phyloP scores from a whole-genome alignment of 2,797 vertebrate species.

The Parauchenoglanis ngamensis region DNA sequence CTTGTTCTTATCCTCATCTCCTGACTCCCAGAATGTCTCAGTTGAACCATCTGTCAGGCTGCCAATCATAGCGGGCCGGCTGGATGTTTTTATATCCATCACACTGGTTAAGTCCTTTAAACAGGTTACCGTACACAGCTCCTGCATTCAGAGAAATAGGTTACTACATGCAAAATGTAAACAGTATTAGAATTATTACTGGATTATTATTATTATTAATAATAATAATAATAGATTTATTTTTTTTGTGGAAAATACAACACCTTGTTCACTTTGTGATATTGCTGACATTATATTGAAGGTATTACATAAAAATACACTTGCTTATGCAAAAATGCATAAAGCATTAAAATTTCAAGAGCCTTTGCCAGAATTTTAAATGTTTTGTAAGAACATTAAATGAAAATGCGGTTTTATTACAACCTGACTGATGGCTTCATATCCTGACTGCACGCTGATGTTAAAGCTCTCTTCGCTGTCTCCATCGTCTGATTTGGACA shows the following conservation, averaged over 20 bases:
- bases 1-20: slow-evolving; percentile 99
- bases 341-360: background rate
- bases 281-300: background rate
- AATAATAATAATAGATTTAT: background rate
- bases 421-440: slow-evolving; percentile 95
- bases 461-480: slow-evolving; percentile 99
- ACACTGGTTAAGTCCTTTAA: slow-evolving; percentile 96
- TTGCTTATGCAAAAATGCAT: background rate
- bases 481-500: slow-evolving; percentile 98
- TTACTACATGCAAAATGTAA: slow-evolving; percentile 13
- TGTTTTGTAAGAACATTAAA: background rate
- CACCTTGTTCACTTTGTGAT: background rate
- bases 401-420: background rate
- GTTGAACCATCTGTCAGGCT: slow-evolving; percentile 98
- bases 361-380: too few species aligned
- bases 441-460: slow-evolving; percentile 96
- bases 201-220: background rate
- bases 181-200: background rate
- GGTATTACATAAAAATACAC: background rate
- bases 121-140: slow-evolving; percentile 91
- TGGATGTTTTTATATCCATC: slow-evolving; percentile 98
- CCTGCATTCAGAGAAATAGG: slow-evolving; percentile 70
- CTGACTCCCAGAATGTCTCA: slow-evolving; percentile 99
- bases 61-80: slow-evolving; percentile 98
- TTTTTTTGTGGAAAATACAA: background rate